These are phyloP conservation scores for Ectemnius cavifrons DNA, from an alignment of 2,888 invertebrate species.

Conservation along the genomic window DNA sequence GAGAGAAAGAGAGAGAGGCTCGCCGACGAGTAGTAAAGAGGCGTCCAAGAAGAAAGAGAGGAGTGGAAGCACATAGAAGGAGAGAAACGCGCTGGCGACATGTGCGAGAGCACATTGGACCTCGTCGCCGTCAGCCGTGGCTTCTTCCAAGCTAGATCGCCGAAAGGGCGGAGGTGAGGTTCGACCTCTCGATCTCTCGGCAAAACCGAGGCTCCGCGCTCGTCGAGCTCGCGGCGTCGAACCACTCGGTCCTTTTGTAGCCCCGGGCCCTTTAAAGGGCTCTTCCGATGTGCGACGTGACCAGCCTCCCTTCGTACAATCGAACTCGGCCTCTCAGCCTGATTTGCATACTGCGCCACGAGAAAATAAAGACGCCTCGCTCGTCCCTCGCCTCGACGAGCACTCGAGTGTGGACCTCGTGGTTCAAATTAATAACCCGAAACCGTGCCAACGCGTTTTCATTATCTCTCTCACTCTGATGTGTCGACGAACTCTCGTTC, in stretches of 20 bases:
- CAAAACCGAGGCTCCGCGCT: slow-evolving; percentile 29
- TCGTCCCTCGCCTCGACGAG: background rate
- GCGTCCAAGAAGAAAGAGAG: slow-evolving; percentile 19
- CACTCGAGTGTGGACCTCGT: no score
- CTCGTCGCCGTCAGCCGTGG: slow-evolving; percentile 41
- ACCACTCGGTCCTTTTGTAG: slow-evolving; percentile 18
- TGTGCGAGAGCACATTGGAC: slow-evolving; percentile 45
- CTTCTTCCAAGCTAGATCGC: slow-evolving; percentile 49
- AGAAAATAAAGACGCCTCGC: slow-evolving; percentile 18
- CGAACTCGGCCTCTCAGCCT: slow-evolving; percentile 27
- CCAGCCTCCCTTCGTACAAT: slow-evolving; percentile 19
- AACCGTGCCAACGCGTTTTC: no score
- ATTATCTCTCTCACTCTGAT: no score
- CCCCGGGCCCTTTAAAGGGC: slow-evolving; percentile 26
- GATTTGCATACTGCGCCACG: slow-evolving; percentile 32
- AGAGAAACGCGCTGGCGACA: slow-evolving; percentile 42
- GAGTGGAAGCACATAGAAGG: slow-evolving; percentile 7
- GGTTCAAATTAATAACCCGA: no score
- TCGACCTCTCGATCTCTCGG: slow-evolving; percentile 43
- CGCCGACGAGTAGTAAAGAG: background rate
- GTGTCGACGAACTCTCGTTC: no score
- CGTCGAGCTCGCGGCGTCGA: slow-evolving; percentile 22
- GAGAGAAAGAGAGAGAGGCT: background rate
- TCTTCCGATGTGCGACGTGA: slow-evolving; percentile 43
- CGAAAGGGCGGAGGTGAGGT: slow-evolving; percentile 62